Conservation (phyloP, 2,797 vertebrate species). For the Fundulus diaphanus region DNA sequence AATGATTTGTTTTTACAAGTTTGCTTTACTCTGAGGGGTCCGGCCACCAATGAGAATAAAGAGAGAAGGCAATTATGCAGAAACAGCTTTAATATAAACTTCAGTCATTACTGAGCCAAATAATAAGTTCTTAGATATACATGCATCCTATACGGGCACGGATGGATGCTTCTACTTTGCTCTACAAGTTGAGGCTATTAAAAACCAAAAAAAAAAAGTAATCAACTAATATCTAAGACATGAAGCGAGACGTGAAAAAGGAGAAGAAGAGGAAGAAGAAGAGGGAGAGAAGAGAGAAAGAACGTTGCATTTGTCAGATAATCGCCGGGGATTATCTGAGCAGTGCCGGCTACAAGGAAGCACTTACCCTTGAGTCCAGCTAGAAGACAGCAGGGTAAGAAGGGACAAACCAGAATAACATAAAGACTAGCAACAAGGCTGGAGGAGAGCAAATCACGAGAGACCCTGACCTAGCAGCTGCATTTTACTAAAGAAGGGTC, state of each 20-base stretch:
- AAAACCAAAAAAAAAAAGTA: slow-evolving; percentile 78
- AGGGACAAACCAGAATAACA: slow-evolving; percentile 99
- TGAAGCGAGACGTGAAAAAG: slow-evolving; percentile 93
- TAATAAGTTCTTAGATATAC: slow-evolving; percentile 79
- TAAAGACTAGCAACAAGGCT: slow-evolving; percentile 99
- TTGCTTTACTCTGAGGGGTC: slow-evolving; percentile 93
- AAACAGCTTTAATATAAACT: slow-evolving; percentile 74
- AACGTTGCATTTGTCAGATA: slow-evolving; percentile 99
- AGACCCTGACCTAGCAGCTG: slow-evolving; percentile 97
- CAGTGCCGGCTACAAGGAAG: slow-evolving; percentile 99
- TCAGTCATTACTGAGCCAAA: slow-evolving; percentile 74
- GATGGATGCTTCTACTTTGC: slow-evolving; percentile 94
- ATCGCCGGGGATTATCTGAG: slow-evolving; percentile 99
- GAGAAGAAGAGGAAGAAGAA: slow-evolving; percentile 65
- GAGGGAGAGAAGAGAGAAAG: slow-evolving; percentile 85
- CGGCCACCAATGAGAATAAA: slow-evolving; percentile 90
- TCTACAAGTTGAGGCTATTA: slow-evolving; percentile 88
- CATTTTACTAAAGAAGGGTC: slow-evolving; percentile 88
- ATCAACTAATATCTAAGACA: slow-evolving; percentile 96
- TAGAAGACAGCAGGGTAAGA: slow-evolving; percentile 99
- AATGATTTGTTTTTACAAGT: slow-evolving; percentile 56
- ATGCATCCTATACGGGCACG: slow-evolving; percentile 97
- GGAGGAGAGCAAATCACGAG: slow-evolving; percentile 99
- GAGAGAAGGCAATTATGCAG: slow-evolving; percentile 99
- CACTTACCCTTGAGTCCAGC: slow-evolving; percentile 99